phyloP scores from a whole-genome alignment of 2,113 vertebrate species.

The Uropsilus gracilis region DNA sequence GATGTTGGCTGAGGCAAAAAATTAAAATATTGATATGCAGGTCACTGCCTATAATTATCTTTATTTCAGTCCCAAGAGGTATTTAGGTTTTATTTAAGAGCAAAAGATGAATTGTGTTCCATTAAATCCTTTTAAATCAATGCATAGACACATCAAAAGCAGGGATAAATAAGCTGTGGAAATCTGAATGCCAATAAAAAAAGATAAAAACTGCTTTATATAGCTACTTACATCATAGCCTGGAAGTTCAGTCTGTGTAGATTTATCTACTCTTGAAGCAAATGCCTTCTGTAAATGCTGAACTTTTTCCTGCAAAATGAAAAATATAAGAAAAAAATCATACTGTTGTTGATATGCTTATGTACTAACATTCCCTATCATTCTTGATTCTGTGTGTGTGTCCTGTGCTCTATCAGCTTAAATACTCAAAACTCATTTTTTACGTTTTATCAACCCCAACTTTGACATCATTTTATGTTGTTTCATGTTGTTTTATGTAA shows the following conservation, averaged over 20 bases:
- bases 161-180: slow-evolving; percentile 72
- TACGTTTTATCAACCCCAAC: not conserved
- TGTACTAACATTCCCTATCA: not conserved
- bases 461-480: not conserved
- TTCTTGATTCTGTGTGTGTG: not conserved
- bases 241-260: slow-evolving; percentile 94
- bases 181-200: slow-evolving; percentile 73
- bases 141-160: slow-evolving; percentile 60
- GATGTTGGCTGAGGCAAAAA: slow-evolving; percentile 74
- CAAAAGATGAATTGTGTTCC: slow-evolving; percentile 67
- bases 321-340: slow-evolving; percentile 50
- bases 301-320: slow-evolving; percentile 91
- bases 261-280: slow-evolving; percentile 93
- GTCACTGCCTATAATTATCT: slow-evolving; percentile 69
- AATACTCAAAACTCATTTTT: not conserved
- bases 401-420: not conserved
- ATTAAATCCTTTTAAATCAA: slow-evolving; percentile 70
- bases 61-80: slow-evolving; percentile 48
- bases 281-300: slow-evolving; percentile 90
- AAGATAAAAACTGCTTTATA: slow-evolving; percentile 64
- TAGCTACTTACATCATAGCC: slow-evolving; percentile 93
- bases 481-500: not conserved
- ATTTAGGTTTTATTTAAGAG: slow-evolving; percentile 75
- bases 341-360: slow-evolving; percentile 48
- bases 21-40: slow-evolving; percentile 60